These are phyloP conservation scores for Gallirallus australis DNA, from an alignment of 2,797 vertebrate species.

Conservation along the genomic window DNA sequence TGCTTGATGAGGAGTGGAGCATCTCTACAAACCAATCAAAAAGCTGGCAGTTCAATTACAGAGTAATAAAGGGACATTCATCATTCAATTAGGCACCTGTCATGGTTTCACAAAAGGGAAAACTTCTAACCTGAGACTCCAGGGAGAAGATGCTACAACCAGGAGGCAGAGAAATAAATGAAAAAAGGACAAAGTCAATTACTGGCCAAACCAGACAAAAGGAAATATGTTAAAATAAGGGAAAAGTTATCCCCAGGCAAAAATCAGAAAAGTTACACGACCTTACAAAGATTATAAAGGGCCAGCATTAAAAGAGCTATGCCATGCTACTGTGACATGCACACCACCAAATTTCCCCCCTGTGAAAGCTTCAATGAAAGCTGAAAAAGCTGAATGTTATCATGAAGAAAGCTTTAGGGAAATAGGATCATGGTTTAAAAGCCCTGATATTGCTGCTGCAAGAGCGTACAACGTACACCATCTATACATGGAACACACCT, in stretches of 20 bases:
- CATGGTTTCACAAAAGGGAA: slow-evolving; percentile 89
- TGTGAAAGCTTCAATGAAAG: slow-evolving; percentile 26
- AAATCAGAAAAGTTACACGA: slow-evolving; percentile 66
- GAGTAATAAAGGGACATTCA: slow-evolving; percentile 98
- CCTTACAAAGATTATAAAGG: slow-evolving; percentile 59
- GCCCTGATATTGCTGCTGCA: background rate
- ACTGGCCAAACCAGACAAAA: slow-evolving; percentile 75
- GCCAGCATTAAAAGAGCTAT: slow-evolving; percentile 69
- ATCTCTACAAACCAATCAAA: slow-evolving; percentile 87
- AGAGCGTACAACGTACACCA: background rate
- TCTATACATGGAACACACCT: background rate
- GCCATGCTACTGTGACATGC: background rate
- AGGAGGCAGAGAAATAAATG: slow-evolving; percentile 83
- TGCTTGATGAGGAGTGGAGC: slow-evolving; percentile 76
- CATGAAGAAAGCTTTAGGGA: background rate
- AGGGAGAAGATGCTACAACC: slow-evolving; percentile 83
- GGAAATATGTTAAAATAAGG: slow-evolving; percentile 72
- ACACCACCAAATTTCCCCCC: slow-evolving; percentile 27
- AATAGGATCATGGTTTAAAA: background rate
- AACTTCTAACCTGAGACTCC: slow-evolving; percentile 87
- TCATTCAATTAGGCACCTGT: slow-evolving; percentile 99
- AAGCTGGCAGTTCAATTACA: slow-evolving; percentile 93
- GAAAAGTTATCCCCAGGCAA: slow-evolving; percentile 74
- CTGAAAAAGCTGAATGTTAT: slow-evolving; percentile 47
- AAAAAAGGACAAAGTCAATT: slow-evolving; percentile 85